Evolutionary conservation across 2,888 invertebrate genomes (phyloP), one percentile per base, ranked within the genome.

Genomic region (Kuschelorhynchus macadamiae): DNA sequence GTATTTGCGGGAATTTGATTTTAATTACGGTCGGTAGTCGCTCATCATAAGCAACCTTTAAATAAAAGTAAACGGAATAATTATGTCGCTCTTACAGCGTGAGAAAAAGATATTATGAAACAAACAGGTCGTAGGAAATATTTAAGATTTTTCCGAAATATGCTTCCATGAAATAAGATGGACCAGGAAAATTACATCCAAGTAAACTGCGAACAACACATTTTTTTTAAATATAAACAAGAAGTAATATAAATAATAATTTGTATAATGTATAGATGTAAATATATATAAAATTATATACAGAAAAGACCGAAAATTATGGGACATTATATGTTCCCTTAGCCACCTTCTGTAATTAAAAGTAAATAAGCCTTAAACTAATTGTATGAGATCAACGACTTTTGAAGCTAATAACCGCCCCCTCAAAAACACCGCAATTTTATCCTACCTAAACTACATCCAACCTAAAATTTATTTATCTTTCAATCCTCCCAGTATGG

Each of bases 401-500:
- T 55, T 53, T 55, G 59, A 60, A 59, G 36, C 55, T 33, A 46
- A 33, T 17, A 42, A 39, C 33, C 42, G 14, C 67, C 33, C 49
- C 50, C 53, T 47, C 62, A 41, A 63, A 62, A 67, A 44, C 66
- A 16, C 44, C 30, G 18, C 21, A 41, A 36, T 64, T 53, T 60
- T 21, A 57, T 50, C 53, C 55, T 46, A 50, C 21, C 41, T 50
- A 52, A 59, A 42, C 46, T 59, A 44, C 12, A 52, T n/a, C 21
- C 20, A 46, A 8, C 41, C 21, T 30, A 44, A 47, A 42, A 61
- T 75, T 77, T 83, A 84, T 77, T 84, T 84, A 77, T 84, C 84
- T 74, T 84, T 84, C 53, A 84, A 78, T 42, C 83, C 79, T 30
- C 83, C 81, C 70, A 84, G 73, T 65, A 83, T 79, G 66, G 82